These are phyloP conservation scores for Campoplex nolae DNA, from an alignment of 2,888 invertebrate species.

Conservation along the genomic window DNA sequence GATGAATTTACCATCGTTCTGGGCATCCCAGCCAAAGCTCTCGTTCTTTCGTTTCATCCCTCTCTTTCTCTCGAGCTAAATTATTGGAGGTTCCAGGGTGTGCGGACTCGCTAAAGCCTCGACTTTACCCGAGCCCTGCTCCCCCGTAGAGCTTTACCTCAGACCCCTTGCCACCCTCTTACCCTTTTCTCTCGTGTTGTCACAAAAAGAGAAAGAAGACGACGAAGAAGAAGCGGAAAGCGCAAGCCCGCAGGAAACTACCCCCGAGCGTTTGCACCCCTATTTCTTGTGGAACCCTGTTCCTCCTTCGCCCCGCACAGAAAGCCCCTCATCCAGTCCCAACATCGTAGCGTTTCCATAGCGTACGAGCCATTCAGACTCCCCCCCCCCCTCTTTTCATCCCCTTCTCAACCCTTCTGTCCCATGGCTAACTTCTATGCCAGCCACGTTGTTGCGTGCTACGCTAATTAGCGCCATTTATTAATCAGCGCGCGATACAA, in stretches of 20 bases:
- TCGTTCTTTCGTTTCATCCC: conserved; percentile 11
- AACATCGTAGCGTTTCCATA: conserved; percentile 30
- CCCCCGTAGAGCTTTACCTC: conserved; percentile 2
- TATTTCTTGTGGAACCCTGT: conserved; percentile 12
- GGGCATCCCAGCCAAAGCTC: conserved; percentile 26
- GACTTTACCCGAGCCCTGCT: conserved; percentile 23
- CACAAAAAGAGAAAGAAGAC: conserved; percentile 43
- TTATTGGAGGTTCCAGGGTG: conserved; percentile 50
- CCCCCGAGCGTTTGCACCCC: conserved; percentile 37
- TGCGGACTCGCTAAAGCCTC: conserved; percentile 53
- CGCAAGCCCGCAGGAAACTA: conserved; percentile 46
- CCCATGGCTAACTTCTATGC: conserved; percentile 33
- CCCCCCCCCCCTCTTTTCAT: neutral
- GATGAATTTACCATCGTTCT: conserved; percentile 44
- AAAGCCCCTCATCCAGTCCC: neutral
- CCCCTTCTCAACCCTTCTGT: conserved; percentile 1
- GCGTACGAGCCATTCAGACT: conserved; percentile 37
- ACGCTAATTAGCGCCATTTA: conserved; percentile 73
- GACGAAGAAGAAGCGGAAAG: conserved; percentile 18
- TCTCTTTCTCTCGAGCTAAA: conserved; percentile 51
- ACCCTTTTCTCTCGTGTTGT: conserved; percentile 26
- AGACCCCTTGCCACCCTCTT: neutral
- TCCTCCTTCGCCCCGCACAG: neutral
- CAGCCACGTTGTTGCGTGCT: conserved; percentile 64
- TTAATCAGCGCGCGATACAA: conserved; percentile 71